Evolutionary conservation across 1,140 invertebrate species (phyloP).

Genomic region (Diorhabda sublineata): DNA sequence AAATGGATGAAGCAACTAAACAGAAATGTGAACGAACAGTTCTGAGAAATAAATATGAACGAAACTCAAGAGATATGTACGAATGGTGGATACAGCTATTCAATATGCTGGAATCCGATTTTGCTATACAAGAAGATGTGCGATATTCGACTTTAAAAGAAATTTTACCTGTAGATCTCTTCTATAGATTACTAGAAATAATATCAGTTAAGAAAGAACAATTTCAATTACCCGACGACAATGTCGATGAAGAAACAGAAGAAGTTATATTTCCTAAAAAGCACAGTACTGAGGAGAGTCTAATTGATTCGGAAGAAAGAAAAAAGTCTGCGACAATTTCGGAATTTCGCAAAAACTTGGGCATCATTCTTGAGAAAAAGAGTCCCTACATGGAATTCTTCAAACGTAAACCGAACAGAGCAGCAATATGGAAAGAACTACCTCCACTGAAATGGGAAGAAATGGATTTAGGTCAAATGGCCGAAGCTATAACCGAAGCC

Average conservation of each 20-base stretch:
- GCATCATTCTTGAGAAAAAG: neutral
- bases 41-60: constrained; percentile 6
- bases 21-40: constrained; percentile 11
- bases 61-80: constrained; percentile 6
- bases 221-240: neutral
- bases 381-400: constrained; percentile 41
- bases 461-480: constrained; percentile 49
- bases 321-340: neutral
- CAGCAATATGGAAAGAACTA: constrained; percentile 35
- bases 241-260: constrained; percentile 1
- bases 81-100: constrained; percentile 14
- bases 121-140: neutral
- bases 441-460: constrained; percentile 33
- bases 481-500: constrained; percentile 52
- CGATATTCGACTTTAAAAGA: constrained; percentile 14
- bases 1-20: neutral
- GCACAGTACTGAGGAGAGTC: neutral
- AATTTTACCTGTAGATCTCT: constrained; percentile 4
- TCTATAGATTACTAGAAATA: constrained; percentile 4
- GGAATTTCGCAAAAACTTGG: neutral
- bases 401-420: constrained; percentile 29
- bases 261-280: constrained; percentile 1
- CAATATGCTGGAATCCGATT: constrained; percentile 10
- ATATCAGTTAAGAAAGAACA: neutral
- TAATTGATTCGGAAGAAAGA: neutral